phyloP scores from a whole-genome alignment of 2,797 vertebrate genomes.

The Euthynnus affinis region DNA sequence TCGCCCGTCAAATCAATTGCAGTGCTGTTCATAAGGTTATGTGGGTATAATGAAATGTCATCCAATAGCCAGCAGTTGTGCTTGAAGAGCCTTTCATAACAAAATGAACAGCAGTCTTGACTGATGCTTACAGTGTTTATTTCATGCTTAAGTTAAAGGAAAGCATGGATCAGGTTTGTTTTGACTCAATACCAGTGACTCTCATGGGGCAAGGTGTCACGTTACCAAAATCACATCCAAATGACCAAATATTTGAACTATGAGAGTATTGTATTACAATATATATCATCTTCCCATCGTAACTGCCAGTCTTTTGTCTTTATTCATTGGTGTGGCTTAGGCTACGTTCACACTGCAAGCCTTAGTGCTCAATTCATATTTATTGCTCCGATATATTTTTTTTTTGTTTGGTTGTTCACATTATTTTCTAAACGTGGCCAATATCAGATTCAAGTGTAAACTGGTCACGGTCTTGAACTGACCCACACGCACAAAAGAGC shows the following conservation, averaged over 20 bases:
- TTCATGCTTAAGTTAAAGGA: background rate
- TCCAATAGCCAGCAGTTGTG: background rate
- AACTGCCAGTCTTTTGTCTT: conserved; percentile 20
- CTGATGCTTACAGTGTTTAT: background rate
- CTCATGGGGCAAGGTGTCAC: no score
- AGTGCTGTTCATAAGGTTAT: background rate
- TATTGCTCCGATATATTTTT: no score
- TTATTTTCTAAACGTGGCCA: no score
- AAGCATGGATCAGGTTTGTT: background rate
- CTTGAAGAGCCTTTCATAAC: background rate
- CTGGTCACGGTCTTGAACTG: no score
- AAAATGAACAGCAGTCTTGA: background rate
- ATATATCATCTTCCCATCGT: background rate
- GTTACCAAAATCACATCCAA: no score
- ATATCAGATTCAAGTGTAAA: no score
- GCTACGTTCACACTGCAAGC: background rate
- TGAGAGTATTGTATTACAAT: no score
- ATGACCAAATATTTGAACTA: no score
- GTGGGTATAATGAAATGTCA: background rate
- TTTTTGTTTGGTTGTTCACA: no score
- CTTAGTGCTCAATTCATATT: no score
- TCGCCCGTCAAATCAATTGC: background rate
- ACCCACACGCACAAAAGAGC: no score
- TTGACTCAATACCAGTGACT: no score
- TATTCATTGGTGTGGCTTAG: conserved; percentile 18